Percentiles rank a stretch among this genome's conserved stretches.
phyloP scores from a whole-genome alignment of 2,797 vertebrate genomes.

The Rhadinocentrus ornatus region DNA sequence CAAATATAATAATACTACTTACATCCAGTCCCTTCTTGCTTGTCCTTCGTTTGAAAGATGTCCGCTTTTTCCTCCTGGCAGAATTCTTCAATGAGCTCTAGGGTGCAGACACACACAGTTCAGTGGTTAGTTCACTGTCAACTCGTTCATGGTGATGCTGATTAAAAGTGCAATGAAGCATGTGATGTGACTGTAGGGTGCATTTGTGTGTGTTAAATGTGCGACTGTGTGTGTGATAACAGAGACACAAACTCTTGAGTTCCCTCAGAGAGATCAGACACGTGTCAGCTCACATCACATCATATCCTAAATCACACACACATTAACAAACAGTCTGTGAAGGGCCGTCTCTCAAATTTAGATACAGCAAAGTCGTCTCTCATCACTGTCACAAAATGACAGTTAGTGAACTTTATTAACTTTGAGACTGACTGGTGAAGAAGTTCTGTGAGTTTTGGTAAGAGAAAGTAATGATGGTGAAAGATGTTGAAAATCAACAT shows the following conservation, averaged over 20 bases:
- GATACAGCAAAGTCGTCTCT: constrained; percentile 47
- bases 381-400: constrained; percentile 47
- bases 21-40: constrained; percentile 97
- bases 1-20: constrained; percentile 64
- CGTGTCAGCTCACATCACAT: constrained; percentile 58
- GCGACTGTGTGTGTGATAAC: constrained; percentile 24
- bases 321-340: constrained; percentile 19
- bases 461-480: too few relatives aligned
- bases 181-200: constrained; percentile 46
- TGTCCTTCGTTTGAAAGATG: constrained; percentile 96
- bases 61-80: constrained; percentile 95
- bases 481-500: too few relatives aligned
- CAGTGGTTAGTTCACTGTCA: constrained; percentile 61
- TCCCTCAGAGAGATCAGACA: constrained; percentile 48
- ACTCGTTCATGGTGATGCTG: constrained; percentile 56
- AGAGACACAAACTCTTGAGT: constrained; percentile 38
- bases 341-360: constrained; percentile 59
- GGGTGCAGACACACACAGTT: constrained; percentile 49
- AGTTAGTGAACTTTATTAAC: constrained; percentile 16
- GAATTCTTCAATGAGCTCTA: constrained; percentile 97
- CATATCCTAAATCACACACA: constrained; percentile 20
- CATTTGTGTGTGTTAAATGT: constrained; percentile 13
- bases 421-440: constrained; percentile 1
- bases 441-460: background rate
- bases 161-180: constrained; percentile 67